A percentile compares a stretch with the other conserved stretches of the same genome.
These are phyloP conservation scores for Cantharis flavilabris DNA, from an alignment of 2,888 invertebrate species.

Conservation along the genomic window DNA sequence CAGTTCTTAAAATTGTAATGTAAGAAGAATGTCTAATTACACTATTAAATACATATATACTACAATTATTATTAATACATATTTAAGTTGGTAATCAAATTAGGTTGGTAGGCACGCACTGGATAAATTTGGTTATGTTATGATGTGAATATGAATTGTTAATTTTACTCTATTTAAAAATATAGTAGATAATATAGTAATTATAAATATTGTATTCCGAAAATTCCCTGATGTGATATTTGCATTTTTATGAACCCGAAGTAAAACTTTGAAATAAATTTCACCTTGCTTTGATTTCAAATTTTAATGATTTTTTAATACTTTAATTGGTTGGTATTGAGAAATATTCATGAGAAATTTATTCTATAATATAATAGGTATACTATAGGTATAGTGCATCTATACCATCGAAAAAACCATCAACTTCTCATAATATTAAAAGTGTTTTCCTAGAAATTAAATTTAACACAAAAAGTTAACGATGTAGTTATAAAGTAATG, in stretches of 20 bases:
- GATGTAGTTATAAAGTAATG: slow-evolving; percentile 10
- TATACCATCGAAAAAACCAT: neutral
- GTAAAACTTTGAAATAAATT: neutral
- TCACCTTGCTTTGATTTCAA: neutral
- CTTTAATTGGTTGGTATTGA: neutral
- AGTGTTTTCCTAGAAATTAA: slow-evolving; percentile 14
- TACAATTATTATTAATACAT: neutral
- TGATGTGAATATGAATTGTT: neutral
- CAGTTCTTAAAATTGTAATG: slow-evolving; percentile 6
- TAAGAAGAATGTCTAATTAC: neutral
- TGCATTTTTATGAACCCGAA: neutral
- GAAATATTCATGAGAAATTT: neutral
- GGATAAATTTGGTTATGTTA: neutral
- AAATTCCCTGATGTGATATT: neutral
- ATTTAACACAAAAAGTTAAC: slow-evolving; percentile 13
- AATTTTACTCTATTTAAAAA: neutral
- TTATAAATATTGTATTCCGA: neutral
- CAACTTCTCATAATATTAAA: slow-evolving; percentile 7
- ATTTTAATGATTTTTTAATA: neutral
- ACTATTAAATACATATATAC: neutral
- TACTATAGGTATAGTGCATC: neutral
- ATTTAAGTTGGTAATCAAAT: neutral
- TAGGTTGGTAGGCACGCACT: neutral
- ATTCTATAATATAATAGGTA: neutral
- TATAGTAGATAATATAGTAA: neutral